Evolutionary conservation across 2,113 vertebrate genomes (phyloP).

Genomic region (Pipa parva): DNA sequence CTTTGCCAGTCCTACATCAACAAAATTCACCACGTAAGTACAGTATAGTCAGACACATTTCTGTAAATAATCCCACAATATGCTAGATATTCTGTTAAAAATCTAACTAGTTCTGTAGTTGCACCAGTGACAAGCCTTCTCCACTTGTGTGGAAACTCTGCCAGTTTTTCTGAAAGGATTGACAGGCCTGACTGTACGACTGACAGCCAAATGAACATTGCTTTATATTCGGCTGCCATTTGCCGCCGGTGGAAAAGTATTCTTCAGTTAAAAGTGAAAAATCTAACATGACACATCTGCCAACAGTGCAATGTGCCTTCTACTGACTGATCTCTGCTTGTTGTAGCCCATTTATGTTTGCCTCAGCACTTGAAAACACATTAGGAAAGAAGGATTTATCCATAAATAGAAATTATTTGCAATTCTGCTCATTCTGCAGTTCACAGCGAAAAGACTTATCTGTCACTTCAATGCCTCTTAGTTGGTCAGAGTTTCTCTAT

Average conservation of each 20-base stretch:
- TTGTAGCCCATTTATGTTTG: neutral
- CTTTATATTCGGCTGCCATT: neutral
- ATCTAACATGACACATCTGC: slow-evolving; percentile 18
- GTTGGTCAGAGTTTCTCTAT: too few species aligned
- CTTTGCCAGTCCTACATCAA: too few species aligned
- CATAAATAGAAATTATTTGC: neutral
- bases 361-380: neutral
- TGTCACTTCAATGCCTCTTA: too few species aligned
- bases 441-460: too few species aligned
- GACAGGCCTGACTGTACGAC: neutral
- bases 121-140: too few species aligned
- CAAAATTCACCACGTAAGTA: too few species aligned
- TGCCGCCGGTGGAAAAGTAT: neutral
- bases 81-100: too few species aligned
- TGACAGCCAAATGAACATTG: neutral
- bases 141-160: too few species aligned
- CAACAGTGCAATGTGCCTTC: neutral
- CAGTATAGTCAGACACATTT: too few species aligned
- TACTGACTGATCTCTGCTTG: neutral
- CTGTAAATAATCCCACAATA: too few species aligned
- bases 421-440: neutral
- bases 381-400: neutral
- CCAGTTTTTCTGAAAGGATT: neutral
- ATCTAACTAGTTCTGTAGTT: too few species aligned
- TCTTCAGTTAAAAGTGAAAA: neutral